phyloP scores from a whole-genome alignment of 2,797 vertebrate genomes.

The Hephaestus fuliginosus region DNA sequence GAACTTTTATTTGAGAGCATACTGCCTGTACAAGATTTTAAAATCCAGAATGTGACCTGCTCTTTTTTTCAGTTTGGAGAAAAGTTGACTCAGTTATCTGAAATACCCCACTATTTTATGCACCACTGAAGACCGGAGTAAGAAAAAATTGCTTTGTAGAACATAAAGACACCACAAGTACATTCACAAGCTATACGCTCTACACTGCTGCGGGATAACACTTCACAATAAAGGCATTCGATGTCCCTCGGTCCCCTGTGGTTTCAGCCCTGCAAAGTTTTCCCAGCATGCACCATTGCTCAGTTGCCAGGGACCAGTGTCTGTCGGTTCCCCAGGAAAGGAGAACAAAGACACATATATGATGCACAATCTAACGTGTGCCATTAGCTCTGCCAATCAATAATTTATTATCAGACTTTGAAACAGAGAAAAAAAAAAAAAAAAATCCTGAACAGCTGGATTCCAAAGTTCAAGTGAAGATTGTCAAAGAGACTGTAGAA shows the following conservation, averaged over 20 bases:
- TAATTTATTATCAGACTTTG: slow-evolving; percentile 50
- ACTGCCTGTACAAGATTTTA: slow-evolving; percentile 38
- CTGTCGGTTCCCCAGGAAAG: slow-evolving; percentile 23
- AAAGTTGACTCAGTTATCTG: slow-evolving; percentile 48
- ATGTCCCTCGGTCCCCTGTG: slow-evolving; percentile 36
- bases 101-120: slow-evolving; percentile 44
- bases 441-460: slow-evolving; percentile 32
- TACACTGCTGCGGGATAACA: slow-evolving; percentile 42
- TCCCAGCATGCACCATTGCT: slow-evolving; percentile 62
- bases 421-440: slow-evolving; percentile 3
- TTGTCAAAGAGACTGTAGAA: slow-evolving; percentile 2
- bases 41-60: slow-evolving; percentile 49
- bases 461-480: slow-evolving; percentile 39
- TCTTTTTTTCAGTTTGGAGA: slow-evolving; percentile 36
- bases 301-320: slow-evolving; percentile 29
- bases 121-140: slow-evolving; percentile 35
- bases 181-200: slow-evolving; percentile 11
- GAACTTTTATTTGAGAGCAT: slow-evolving; percentile 52
- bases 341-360: slow-evolving; percentile 29
- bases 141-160: slow-evolving; percentile 45
- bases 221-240: slow-evolving; percentile 41
- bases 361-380: slow-evolving; percentile 22
- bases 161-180: slow-evolving; percentile 35
- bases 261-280: slow-evolving; percentile 40
- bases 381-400: slow-evolving; percentile 60